Base-by-base conservation (phyloP, 1,140 invertebrate genomes). In the Magallana angulata region DNA sequence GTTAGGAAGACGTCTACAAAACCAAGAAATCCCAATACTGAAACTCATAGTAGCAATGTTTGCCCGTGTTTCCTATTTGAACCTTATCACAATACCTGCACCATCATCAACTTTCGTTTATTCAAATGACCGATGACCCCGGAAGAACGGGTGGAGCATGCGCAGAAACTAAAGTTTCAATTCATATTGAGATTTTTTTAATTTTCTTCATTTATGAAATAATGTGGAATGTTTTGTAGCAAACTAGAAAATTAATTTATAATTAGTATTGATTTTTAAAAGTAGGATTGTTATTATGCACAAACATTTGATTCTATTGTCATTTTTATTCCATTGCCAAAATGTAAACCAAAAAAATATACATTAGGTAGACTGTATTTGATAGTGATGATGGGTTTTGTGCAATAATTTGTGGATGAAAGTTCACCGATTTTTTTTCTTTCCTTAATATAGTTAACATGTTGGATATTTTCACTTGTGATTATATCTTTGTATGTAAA, bases 51-150 rank as follows among this genome's bases (percentile, higher is more conserved):
- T 18, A 76, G 68, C 68, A 8, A 76, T 76, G 68, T 76, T 76
- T 76, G 68, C 68, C 68, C 68, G 68, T 76, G 48, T 30, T 76
- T 76, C 68, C 68, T 48, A 48, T 36, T 12, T 30, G 18, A 76
- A 30, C 68, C 68, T 76, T 76, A 76, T 24, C 12, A 76, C 12
- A 48, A 76, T 30, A 76, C 12, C 18, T 24, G 24, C 24, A 76
- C 68, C 68, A 30, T 76, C 68, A 76, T 76, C 68, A 76, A 76
- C 68, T 76, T 76, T 76, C 68, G 68, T 76, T 76, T 76, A 76
- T 30, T 48, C 24, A 76, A 64, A n/a, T 76, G 30, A 76, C 68
- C 68, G 68, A 76, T 76, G 68, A 76, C 68, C 68, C 68, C 68
- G 68, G 68, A 76, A 30, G 68, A 24, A 76, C 24, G 68, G 68